A percentile compares a stretch with the other conserved stretches of the same genome.
phyloP scores from a whole-genome alignment of 2,888 invertebrate genomes.

The Mimumesa dahlbomi region DNA sequence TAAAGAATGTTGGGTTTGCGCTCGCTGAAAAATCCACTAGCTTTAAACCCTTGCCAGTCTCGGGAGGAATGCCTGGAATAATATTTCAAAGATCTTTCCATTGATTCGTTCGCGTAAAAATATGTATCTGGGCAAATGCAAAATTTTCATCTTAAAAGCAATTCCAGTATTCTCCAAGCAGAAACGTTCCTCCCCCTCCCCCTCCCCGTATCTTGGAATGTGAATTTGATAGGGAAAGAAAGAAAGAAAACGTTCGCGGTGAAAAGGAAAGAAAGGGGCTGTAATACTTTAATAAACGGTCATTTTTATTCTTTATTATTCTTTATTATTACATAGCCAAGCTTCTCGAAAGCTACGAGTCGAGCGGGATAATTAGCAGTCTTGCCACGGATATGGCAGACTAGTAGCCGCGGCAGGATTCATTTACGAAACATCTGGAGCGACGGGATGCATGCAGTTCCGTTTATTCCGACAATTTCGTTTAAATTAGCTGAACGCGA shows the following conservation, averaged over 20 bases:
- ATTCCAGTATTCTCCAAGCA: background rate
- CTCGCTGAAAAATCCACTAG: conserved; percentile 2
- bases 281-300: conserved; percentile 51
- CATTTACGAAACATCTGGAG: conserved; percentile 77
- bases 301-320: conserved; percentile 22
- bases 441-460: conserved; percentile 78
- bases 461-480: conserved; percentile 78
- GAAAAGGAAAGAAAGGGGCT: background rate
- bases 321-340: conserved; percentile 27
- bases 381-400: conserved; percentile 52
- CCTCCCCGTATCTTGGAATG: background rate
- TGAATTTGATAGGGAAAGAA: conserved; percentile 15
- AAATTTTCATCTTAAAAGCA: conserved; percentile 32
- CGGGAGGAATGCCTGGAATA: background rate
- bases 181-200: background rate
- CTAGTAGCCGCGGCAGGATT: conserved; percentile 65
- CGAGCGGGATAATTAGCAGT: conserved; percentile 62
- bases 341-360: conserved; percentile 21
- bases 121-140: conserved; percentile 10
- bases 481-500: conserved; percentile 75
- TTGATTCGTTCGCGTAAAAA: conserved; percentile 8
- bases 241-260: background rate
- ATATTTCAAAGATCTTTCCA: conserved; percentile 31
- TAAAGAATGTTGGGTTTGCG: conserved; percentile 2
- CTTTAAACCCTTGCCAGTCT: background rate